Conservation (phyloP, 2,797 vertebrate genomes). For the Urophycis tenuis region DNA sequence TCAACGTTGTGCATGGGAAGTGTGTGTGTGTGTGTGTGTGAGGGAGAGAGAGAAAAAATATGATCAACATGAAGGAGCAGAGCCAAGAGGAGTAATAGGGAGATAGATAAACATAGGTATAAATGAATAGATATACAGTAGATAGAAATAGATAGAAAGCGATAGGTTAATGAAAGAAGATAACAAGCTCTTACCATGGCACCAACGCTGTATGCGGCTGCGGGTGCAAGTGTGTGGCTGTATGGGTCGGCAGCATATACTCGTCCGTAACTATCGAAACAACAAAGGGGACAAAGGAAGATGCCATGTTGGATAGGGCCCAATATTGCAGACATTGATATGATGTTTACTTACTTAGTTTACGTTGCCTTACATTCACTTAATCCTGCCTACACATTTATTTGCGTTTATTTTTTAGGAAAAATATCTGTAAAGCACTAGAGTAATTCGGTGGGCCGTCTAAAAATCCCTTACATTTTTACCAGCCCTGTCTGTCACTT, state of each 20-base stretch:
- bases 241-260: slow-evolving; percentile 99
- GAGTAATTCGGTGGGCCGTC: too few species aligned
- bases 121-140: neutral
- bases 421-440: too few species aligned
- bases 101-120: neutral
- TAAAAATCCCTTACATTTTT: too few species aligned
- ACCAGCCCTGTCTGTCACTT: too few species aligned
- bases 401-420: too few species aligned
- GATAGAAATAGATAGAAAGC: slow-evolving; percentile 6
- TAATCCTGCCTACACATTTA: too few species aligned
- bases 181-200: slow-evolving; percentile 82
- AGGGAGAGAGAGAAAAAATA: neutral
- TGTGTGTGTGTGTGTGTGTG: neutral
- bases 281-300: slow-evolving; percentile 23
- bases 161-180: slow-evolving; percentile 12
- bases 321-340: neutral
- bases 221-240: slow-evolving; percentile 98
- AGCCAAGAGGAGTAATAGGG: neutral
- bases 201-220: slow-evolving; percentile 98
- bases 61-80: neutral
- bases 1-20: neutral
- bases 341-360: neutral
- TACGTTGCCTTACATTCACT: neutral
- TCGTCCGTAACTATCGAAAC: slow-evolving; percentile 91
- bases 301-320: neutral